These are phyloP conservation scores for Gryllus bimaculatus DNA, from an alignment of 1,140 invertebrate genomes.

Conservation along the genomic window DNA sequence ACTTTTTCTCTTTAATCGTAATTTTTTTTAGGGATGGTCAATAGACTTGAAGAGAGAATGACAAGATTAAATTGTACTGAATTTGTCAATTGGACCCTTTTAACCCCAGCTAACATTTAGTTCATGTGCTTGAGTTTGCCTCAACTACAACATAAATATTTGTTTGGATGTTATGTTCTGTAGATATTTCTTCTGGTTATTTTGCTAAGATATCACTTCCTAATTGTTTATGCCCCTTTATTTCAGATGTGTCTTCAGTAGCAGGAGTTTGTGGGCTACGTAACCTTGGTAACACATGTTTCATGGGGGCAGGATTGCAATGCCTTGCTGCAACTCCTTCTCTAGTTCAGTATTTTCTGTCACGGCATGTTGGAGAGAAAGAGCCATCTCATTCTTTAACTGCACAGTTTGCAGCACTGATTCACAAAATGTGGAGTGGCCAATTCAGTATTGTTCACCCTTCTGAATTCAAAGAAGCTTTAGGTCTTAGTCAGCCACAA, in stretches of 20 bases:
- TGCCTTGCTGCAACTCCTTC: slow-evolving; percentile 47
- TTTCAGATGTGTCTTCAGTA: slow-evolving; percentile 17
- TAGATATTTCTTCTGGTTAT: not conserved
- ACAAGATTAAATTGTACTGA: too few species aligned
- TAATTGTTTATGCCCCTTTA: not conserved
- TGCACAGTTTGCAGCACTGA: slow-evolving; percentile 45
- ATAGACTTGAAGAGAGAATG: too few species aligned
- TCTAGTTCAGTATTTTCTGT: slow-evolving; percentile 46
- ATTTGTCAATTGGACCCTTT: too few species aligned
- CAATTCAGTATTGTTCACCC: slow-evolving; percentile 46
- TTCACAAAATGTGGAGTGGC: slow-evolving; percentile 55
- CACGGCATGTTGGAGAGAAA: slow-evolving; percentile 35
- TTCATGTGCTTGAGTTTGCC: too few species aligned
- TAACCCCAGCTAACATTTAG: too few species aligned
- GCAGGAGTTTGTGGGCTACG: slow-evolving; percentile 54
- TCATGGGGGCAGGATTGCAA: slow-evolving; percentile 62
- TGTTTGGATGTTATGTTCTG: too few species aligned
- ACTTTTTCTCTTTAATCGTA: too few species aligned
- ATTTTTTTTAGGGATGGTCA: too few species aligned
- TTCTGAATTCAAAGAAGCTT: slow-evolving; percentile 49
- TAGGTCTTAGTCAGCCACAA: slow-evolving; percentile 52
- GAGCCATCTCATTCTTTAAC: slow-evolving; percentile 37
- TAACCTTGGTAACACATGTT: slow-evolving; percentile 62
- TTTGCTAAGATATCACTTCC: slow-evolving; percentile 3
- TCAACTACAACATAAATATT: too few species aligned